A percentile compares a stretch with the other conserved stretches of the same genome.
These are phyloP conservation scores for Porphyrio hochstetteri DNA, from an alignment of 2,113 vertebrate species.

Conservation along the genomic window DNA sequence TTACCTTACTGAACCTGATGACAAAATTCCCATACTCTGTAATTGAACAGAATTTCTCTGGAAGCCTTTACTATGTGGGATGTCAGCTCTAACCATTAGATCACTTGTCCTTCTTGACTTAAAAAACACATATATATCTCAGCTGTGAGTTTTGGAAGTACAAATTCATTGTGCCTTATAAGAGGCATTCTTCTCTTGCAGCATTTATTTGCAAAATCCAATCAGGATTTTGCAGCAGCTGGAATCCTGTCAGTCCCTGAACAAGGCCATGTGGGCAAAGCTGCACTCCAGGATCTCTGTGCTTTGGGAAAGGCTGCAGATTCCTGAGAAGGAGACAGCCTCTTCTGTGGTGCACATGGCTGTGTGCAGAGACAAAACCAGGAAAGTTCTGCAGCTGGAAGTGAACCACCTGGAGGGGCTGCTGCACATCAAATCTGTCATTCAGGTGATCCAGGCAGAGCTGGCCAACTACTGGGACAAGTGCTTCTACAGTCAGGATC, in stretches of 20 bases:
- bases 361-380: conserved; percentile 74
- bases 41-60: background rate
- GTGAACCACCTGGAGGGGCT: conserved; percentile 83
- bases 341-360: conserved; percentile 73
- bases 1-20: background rate
- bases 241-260: conserved; percentile 77
- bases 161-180: background rate
- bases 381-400: conserved; percentile 82
- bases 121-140: background rate
- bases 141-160: background rate
- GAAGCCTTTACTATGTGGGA: background rate
- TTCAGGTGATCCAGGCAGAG: conserved; percentile 80
- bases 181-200: background rate
- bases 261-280: conserved; percentile 73
- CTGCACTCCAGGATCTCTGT: conserved; percentile 78
- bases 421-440: conserved; percentile 81
- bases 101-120: background rate
- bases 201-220: background rate
- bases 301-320: conserved; percentile 88
- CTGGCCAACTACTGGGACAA: conserved; percentile 86
- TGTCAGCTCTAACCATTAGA: background rate
- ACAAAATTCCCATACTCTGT: background rate
- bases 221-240: conserved; percentile 71
- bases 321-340: conserved; percentile 81
- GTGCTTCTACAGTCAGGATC: conserved; percentile 85